These are phyloP conservation scores for Hiodon tergisus DNA, from an alignment of 2,113 vertebrate genomes.

Conservation along the genomic window DNA sequence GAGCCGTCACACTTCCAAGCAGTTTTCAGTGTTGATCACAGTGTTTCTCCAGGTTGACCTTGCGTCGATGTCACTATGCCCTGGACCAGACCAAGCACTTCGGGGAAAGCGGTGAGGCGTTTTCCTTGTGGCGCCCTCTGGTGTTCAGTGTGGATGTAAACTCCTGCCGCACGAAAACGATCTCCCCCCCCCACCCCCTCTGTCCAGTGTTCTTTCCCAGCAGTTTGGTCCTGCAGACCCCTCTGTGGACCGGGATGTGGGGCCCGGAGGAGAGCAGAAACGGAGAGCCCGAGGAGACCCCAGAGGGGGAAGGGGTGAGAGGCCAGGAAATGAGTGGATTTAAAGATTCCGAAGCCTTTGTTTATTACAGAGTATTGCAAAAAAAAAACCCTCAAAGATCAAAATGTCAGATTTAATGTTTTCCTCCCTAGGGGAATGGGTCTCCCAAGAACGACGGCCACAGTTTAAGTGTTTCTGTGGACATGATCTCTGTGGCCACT, in stretches of 20 bases:
- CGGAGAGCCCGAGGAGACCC: conserved; percentile 1
- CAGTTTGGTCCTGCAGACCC: conserved; percentile 39
- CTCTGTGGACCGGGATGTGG: conserved; percentile 57
- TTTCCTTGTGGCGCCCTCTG: neutral
- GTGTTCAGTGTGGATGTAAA: no score
- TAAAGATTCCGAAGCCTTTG: conserved; percentile 1
- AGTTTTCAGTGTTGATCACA: neutral
- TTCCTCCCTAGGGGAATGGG: conserved; percentile 16
- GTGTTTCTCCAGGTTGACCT: conserved; percentile 63
- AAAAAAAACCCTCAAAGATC: no score
- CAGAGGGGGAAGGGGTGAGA: conserved; percentile 28
- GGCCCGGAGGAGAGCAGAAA: conserved; percentile 30
- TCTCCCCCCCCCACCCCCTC: no score
- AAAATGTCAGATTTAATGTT: neutral
- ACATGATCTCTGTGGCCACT: conserved; percentile 58
- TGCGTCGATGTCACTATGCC: conserved; percentile 80
- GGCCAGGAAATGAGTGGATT: neutral
- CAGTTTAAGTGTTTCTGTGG: conserved; percentile 12
- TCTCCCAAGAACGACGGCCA: conserved; percentile 18
- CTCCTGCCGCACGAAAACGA: no score
- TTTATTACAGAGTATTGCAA: no score
- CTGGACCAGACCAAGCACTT: conserved; percentile 71
- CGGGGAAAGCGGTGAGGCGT: conserved; percentile 67
- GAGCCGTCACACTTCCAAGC: neutral
- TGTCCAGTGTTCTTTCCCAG: conserved; percentile 64